Evolutionary conservation across 2,888 invertebrate genomes (phyloP).

Genomic region (Panzeria rudis): DNA sequence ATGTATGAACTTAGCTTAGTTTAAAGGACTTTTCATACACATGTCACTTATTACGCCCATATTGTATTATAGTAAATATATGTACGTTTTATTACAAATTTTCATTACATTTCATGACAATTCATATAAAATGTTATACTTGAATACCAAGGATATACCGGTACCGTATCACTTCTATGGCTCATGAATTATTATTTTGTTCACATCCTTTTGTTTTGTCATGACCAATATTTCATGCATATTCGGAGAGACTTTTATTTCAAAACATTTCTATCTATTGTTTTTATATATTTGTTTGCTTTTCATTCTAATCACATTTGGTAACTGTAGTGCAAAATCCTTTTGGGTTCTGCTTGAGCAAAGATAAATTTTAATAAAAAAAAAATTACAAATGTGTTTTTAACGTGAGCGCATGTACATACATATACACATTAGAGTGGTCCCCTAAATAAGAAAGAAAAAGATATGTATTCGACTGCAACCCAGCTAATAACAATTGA

Average conservation of each 20-base stretch:
- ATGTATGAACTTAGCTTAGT: no score
- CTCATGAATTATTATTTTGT: constrained; percentile 62
- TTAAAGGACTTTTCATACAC: no score
- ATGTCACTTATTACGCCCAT: no score
- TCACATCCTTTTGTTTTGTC: constrained; percentile 41
- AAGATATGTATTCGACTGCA: no score
- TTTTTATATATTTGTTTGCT: constrained; percentile 32
- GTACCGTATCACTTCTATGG: constrained; percentile 49
- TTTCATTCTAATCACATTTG: constrained; percentile 53
- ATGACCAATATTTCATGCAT: constrained; percentile 52
- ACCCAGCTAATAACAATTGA: no score
- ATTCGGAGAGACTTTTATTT: constrained; percentile 35
- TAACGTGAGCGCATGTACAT: neutral
- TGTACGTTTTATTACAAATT: neutral
- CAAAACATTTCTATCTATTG: constrained; percentile 29
- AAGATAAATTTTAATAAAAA: constrained; percentile 62
- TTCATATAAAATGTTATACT: constrained; percentile 12
- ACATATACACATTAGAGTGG: neutral
- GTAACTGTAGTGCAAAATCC: constrained; percentile 54
- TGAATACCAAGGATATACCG: constrained; percentile 20
- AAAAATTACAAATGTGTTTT: constrained; percentile 5
- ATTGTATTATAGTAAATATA: no score
- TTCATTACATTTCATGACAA: constrained; percentile 14
- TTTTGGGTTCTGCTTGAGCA: constrained; percentile 63
- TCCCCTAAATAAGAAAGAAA: no score